Percentiles rank a stretch among this genome's conserved stretches.
Conservation (phyloP, 2,797 vertebrate species). For the Macropus fuliginosus region DNA sequence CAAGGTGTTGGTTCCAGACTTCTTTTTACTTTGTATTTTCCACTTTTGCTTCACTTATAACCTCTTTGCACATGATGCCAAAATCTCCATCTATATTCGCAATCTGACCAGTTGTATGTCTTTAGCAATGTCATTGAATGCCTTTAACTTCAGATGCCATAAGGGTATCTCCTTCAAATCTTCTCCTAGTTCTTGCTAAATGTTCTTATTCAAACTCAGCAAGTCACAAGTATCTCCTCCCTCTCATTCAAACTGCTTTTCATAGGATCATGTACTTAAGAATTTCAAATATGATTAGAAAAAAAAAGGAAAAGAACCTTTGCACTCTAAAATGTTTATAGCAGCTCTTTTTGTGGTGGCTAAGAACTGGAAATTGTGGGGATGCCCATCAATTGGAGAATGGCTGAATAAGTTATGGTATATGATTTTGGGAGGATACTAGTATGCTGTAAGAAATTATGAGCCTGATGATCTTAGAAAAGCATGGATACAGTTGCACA, state of each 20-base stretch:
- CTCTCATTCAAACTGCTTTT: not conserved
- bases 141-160: not conserved
- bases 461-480: not conserved
- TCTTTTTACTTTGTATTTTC: not conserved
- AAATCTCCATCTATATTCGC: not conserved
- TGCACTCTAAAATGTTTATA: not conserved
- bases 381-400: not conserved
- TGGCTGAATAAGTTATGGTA: not conserved
- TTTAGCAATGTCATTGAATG: not conserved
- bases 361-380: not conserved
- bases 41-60: not conserved
- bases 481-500: not conserved
- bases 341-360: not conserved
- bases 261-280: not conserved
- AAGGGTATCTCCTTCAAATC: not conserved
- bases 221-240: not conserved
- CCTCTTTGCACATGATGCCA: not conserved
- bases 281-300: not conserved
- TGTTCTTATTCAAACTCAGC: not conserved
- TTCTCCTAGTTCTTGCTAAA: not conserved
- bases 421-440: not conserved
- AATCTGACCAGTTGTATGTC: not conserved
- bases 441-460: not conserved
- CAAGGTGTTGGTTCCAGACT: not conserved
- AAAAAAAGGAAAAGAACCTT: not conserved